Percentiles rank a stretch among this genome's conserved stretches.
phyloP scores from a whole-genome alignment of 2,113 vertebrate species.

The Pelecanoides urinatrix region DNA sequence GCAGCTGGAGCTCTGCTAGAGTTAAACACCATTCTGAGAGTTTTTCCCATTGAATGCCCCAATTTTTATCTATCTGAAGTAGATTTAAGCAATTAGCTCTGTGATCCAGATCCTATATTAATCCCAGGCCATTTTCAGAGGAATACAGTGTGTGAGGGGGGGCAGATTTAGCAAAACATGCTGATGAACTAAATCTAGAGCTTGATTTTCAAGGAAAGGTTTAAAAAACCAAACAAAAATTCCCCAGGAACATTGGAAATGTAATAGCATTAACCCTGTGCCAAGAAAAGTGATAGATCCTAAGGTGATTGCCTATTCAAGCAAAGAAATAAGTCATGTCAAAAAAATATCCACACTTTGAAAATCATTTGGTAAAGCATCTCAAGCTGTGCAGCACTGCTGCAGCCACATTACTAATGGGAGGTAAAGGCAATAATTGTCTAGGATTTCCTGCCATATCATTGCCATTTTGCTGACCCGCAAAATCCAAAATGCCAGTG shows the following conservation, averaged over 20 bases:
- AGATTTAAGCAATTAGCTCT: neutral
- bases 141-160: neutral
- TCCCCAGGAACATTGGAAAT: neutral
- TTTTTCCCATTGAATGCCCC: neutral
- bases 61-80: neutral
- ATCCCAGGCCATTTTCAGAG: neutral
- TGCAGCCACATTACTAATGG: neutral
- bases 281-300: neutral
- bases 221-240: neutral
- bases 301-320: constrained; percentile 10
- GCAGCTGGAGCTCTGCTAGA: neutral
- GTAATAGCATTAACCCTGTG: neutral
- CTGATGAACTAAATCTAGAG: neutral
- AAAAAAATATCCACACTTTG: constrained; percentile 9
- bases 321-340: constrained; percentile 14
- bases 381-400: constrained; percentile 16
- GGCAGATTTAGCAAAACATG: neutral
- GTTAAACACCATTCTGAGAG: neutral
- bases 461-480: constrained; percentile 8
- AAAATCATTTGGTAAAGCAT: constrained; percentile 35
- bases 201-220: neutral
- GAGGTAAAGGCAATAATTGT: constrained; percentile 12
- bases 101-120: neutral
- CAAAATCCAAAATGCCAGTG: neutral
- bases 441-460: neutral